Evolutionary conservation across 2,888 invertebrate genomes (phyloP).

Genomic region (Drosophila vallismaia): DNA sequence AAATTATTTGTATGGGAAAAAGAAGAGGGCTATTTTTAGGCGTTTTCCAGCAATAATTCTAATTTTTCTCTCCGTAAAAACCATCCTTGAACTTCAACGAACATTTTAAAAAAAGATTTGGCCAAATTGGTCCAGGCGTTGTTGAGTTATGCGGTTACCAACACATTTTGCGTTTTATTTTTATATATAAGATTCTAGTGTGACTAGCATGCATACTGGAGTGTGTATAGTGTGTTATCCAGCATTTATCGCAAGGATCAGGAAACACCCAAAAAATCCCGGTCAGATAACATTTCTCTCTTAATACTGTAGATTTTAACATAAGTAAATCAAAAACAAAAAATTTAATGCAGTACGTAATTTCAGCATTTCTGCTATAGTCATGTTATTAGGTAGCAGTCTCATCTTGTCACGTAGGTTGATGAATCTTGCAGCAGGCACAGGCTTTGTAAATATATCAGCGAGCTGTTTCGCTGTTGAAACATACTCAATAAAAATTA

Average conservation of each 20-base stretch:
- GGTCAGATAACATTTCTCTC: conserved; percentile 81
- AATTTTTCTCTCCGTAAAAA: too few species aligned
- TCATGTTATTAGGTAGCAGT: not conserved
- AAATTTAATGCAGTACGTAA: not conserved
- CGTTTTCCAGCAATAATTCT: too few species aligned
- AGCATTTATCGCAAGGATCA: conserved; percentile 88
- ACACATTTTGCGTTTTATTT: too few species aligned
- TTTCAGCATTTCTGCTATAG: too few species aligned
- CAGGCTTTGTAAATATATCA: not conserved
- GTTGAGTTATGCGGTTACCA: too few species aligned
- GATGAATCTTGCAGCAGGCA: conserved; percentile 20
- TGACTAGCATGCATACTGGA: not conserved
- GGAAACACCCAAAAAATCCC: conserved; percentile 85
- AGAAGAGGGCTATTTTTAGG: too few species aligned
- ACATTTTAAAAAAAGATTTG: too few species aligned
- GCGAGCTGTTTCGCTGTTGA: conserved; percentile 43
- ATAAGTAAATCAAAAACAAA: not conserved
- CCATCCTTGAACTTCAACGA: too few species aligned
- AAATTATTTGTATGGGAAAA: too few species aligned
- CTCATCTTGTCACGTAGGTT: not conserved
- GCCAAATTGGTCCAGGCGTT: too few species aligned
- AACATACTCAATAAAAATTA: conserved; percentile 46
- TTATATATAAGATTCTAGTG: too few species aligned
- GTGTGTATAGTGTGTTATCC: conserved; percentile 83
- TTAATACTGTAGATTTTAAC: not conserved